Evolutionary conservation across 2,113 vertebrate species (phyloP).

Genomic region (Aptenodytes forsteri): DNA sequence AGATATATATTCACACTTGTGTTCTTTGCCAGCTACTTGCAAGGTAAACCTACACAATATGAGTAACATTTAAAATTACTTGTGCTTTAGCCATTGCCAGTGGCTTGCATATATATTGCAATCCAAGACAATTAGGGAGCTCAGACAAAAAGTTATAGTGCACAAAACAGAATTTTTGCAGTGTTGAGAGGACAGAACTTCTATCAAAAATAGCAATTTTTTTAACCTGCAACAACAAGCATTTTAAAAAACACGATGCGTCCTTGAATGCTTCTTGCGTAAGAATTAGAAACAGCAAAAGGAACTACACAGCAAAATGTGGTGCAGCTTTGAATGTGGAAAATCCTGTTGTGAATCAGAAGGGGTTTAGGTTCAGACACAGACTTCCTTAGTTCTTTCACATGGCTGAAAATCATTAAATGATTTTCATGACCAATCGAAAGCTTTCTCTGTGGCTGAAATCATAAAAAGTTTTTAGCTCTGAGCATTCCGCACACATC

Average conservation of each 20-base stretch:
- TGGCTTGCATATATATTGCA: not conserved
- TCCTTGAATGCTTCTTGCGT: not conserved
- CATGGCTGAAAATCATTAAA: not conserved
- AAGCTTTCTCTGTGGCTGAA: not conserved
- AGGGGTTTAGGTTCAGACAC: not conserved
- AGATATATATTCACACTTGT: not conserved
- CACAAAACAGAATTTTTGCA: not conserved
- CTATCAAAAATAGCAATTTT: not conserved
- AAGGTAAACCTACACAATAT: not conserved
- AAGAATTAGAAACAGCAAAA: not conserved
- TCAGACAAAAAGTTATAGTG: not conserved
- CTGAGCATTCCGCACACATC: not conserved
- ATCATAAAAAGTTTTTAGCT: not conserved
- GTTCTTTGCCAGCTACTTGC: not conserved
- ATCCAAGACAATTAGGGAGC: not conserved
- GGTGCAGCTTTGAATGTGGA: not conserved
- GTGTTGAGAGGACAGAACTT: not conserved
- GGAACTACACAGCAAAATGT: not conserved
- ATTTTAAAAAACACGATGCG: not conserved
- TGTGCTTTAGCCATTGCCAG: not conserved
- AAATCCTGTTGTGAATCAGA: not conserved
- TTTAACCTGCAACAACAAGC: not conserved
- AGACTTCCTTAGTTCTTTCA: not conserved
- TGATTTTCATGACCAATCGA: not conserved
- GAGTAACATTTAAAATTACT: not conserved